Conservation (phyloP, 2,797 vertebrate genomes). For the Pyrocephalus nanus region DNA sequence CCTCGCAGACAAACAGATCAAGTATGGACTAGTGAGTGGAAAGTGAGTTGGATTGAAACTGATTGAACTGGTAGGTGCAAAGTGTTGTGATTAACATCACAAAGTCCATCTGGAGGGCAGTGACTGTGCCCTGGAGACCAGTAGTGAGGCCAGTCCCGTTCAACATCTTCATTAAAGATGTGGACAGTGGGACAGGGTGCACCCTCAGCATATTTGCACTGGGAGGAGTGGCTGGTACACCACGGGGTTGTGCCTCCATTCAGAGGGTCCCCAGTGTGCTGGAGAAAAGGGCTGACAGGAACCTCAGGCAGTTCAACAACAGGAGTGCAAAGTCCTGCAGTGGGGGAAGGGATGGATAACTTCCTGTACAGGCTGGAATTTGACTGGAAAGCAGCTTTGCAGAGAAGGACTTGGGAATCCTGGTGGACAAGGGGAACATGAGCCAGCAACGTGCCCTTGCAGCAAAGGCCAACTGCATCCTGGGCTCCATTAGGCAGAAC, state of each 20-base stretch:
- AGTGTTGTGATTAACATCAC: neutral
- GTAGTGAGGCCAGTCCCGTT: neutral
- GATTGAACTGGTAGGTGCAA: neutral
- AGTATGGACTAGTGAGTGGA: neutral
- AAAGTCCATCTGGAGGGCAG: neutral
- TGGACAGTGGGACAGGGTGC: neutral
- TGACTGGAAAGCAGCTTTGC: neutral
- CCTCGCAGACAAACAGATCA: neutral
- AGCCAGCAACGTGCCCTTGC: neutral
- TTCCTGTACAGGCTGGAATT: neutral
- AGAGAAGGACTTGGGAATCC: neutral
- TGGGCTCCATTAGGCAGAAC: neutral
- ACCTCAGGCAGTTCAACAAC: neutral
- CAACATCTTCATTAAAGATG: neutral
- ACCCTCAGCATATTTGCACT: fast-evolving
- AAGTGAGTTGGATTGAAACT: neutral
- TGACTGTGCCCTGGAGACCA: neutral
- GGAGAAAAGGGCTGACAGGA: neutral
- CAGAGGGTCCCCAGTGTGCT: neutral
- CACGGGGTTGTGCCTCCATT: neutral
- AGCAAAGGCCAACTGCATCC: neutral
- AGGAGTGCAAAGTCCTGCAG: neutral
- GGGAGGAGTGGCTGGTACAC: neutral
- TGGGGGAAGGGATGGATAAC: fast-evolving
- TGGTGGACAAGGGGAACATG: neutral